Evolutionary conservation across 2,113 vertebrate species (phyloP), one percentile per base, ranked within the genome.

Genomic region (Cepphus grylle): DNA sequence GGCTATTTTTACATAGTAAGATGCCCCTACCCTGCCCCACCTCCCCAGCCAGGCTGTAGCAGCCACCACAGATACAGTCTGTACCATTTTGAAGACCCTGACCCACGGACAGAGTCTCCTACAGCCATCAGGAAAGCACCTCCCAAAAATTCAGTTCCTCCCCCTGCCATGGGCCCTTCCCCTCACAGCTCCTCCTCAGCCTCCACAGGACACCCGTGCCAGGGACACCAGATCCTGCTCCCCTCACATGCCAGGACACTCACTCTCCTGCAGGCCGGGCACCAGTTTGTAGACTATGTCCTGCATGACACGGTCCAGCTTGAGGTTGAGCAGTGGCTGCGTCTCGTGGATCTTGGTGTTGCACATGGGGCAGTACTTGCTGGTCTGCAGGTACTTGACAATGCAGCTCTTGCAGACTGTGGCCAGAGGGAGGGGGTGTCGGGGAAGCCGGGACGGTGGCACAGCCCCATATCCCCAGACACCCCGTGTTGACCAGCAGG

Each of bases 281-380:
- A 99, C 99, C 96, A 99, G 98, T 97, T 99, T 99, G 98, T 99
- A 99, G 93, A 99, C 99, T 2, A 99, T 99, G 97, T 99, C 99
- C 96, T 99, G 99, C 99, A 99, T 99, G 96, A 99, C 99, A 29
- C 99, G 98, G 94, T 99, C 99, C 97, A 99, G 97, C 88, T 99
- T 99, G 74, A 99, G 99, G 98, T 99, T 99, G 94, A 99, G 98
- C 93, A 99, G 97, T 0, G 99, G 99, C 97, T 99, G 99, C 1
- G 99, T 99, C 98, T 99, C 99, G 3, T 99, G 99, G 97, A 99
- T 99, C 98, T 99, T 99, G 97, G 99, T 99, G 98, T 99, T 99
- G 98, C 99, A 99, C 99, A 99, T 99, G 43, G 99, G 99, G 97
- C 99, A 99, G 86, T 99, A 99, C 96, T 99, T 99, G 98, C 99